Evolutionary conservation across 2,113 vertebrate species (phyloP).

Genomic region (Cololabis saira): DNA sequence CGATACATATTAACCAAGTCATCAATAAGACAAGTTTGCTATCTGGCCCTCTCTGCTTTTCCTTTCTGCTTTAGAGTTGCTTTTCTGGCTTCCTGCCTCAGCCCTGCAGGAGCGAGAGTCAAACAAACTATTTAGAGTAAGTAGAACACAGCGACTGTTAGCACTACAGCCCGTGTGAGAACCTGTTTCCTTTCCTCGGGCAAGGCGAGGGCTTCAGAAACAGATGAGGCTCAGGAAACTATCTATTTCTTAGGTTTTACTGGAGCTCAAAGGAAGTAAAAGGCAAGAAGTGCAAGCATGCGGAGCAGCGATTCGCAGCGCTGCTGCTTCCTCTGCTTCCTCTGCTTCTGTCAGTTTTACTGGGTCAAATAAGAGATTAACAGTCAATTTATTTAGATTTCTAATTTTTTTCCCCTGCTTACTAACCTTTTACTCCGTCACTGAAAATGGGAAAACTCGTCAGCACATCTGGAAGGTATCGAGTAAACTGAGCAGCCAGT

Average conservation of each 20-base stretch:
- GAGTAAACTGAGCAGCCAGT: constrained; percentile 66
- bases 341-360: constrained; percentile 8
- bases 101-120: constrained; percentile 57
- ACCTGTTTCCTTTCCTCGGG: constrained; percentile 67
- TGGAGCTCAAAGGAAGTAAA: constrained; percentile 13
- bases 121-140: constrained; percentile 65
- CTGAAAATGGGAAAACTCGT: constrained; percentile 66
- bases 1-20: constrained; percentile 61
- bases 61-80: constrained; percentile 35
- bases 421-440: constrained; percentile 23
- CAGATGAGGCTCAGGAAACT: constrained; percentile 60
- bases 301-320: constrained; percentile 11
- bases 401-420: constrained; percentile 15
- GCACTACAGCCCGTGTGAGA: constrained; percentile 47
- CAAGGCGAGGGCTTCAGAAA: constrained; percentile 47
- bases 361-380: constrained; percentile 50
- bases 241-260: constrained; percentile 57
- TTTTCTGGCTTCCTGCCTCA: constrained; percentile 47
- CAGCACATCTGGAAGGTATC: constrained; percentile 81
- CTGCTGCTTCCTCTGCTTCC: constrained; percentile 4
- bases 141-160: constrained; percentile 62
- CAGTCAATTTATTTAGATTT: constrained; percentile 41
- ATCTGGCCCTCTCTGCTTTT: constrained; percentile 20
- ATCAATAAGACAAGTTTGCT: constrained; percentile 57
- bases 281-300: constrained; percentile 16